These are phyloP conservation scores for Bathynomus jamesi DNA, from an alignment of 1,140 invertebrate species.

Conservation along the genomic window DNA sequence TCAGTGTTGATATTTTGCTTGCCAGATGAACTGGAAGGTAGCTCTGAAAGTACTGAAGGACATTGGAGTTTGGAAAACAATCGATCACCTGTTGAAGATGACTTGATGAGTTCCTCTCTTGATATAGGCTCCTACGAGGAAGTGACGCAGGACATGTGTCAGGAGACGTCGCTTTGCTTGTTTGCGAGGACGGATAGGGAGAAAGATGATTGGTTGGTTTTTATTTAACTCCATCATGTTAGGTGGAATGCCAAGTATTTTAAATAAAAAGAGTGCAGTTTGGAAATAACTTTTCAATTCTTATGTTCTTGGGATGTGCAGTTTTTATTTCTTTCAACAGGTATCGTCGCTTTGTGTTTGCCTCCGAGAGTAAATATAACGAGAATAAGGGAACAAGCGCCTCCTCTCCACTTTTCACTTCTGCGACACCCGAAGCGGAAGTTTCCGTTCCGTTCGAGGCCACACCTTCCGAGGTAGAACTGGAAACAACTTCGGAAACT, in stretches of 20 bases:
- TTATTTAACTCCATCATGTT: no score
- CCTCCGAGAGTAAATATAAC: conserved; percentile 18
- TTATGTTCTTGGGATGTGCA: no score
- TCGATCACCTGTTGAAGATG: conserved; percentile 39
- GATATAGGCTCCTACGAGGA: conserved; percentile 40
- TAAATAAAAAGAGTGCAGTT: no score
- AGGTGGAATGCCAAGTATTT: no score
- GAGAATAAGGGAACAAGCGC: neutral
- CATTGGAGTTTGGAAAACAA: conserved; percentile 42
- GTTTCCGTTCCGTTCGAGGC: conserved; percentile 17
- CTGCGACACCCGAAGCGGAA: neutral
- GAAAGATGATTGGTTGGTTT: conserved; percentile 84
- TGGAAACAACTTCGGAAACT: no score
- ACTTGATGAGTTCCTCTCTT: conserved; percentile 33
- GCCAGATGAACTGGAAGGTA: conserved; percentile 5
- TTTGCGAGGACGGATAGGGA: conserved; percentile 75
- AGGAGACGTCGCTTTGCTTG: conserved; percentile 51
- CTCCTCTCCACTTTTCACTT: neutral
- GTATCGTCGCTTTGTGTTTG: conserved; percentile 36
- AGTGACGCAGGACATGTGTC: conserved; percentile 35
- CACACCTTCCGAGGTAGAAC: no score
- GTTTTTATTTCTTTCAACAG: conserved; percentile 36
- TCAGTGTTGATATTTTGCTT: neutral
- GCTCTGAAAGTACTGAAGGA: conserved; percentile 18
- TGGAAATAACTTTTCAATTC: no score